A percentile compares a stretch with the other conserved stretches of the same genome.
phyloP scores from a whole-genome alignment of 2,797 vertebrate species.

The Lycodopsis pacificus region DNA sequence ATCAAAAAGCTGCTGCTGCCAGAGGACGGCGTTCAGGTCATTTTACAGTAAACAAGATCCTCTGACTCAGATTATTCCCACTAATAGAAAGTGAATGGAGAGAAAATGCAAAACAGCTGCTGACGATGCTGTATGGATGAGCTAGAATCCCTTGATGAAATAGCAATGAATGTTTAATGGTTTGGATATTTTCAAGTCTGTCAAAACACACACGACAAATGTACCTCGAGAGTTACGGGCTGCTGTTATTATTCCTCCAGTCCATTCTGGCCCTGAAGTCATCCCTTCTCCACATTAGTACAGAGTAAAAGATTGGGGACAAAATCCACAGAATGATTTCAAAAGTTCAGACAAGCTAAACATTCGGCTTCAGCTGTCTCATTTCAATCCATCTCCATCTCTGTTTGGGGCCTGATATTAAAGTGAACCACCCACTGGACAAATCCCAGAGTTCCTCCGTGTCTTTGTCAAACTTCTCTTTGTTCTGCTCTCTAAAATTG shows the following conservation, averaged over 20 bases:
- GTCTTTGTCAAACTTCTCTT: not conserved
- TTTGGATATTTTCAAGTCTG: not conserved
- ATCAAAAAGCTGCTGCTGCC: not conserved
- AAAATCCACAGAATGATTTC: not conserved
- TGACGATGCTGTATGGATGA: not conserved
- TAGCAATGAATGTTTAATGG: constrained; percentile 1
- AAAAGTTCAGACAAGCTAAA: not conserved
- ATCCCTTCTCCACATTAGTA: not conserved
- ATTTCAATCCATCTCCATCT: not conserved
- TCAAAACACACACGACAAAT: not conserved
- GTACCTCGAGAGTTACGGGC: not conserved
- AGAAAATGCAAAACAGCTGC: not conserved
- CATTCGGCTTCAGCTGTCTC: not conserved
- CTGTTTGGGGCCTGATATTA: not conserved
- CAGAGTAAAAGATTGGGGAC: not conserved
- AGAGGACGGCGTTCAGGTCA: not conserved
- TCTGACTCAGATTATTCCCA: not conserved
- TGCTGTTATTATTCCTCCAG: not conserved
- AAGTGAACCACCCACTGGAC: not conserved
- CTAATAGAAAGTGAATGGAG: not conserved
- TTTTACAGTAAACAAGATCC: constrained; percentile 4
- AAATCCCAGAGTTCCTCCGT: not conserved
- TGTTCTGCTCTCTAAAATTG: not conserved
- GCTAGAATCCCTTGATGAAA: not conserved
- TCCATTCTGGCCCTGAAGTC: not conserved